Evolutionary conservation across 2,888 invertebrate genomes (phyloP).

Genomic region (Sclerodermus sp.): DNA sequence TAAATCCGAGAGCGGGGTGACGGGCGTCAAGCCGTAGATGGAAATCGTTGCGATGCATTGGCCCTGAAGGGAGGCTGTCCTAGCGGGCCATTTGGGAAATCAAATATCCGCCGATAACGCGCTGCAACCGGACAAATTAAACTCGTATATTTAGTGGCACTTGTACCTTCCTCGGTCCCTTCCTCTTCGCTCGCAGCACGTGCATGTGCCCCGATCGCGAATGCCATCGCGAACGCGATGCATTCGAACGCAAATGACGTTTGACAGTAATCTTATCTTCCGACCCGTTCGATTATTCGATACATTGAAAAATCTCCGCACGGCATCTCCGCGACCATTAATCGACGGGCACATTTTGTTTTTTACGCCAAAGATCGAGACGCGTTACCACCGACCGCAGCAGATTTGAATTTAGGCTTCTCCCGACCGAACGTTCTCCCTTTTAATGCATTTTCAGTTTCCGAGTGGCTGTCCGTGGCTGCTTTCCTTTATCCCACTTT

Average conservation of each 20-base stretch:
- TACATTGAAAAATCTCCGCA: background rate
- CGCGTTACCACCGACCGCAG: no score
- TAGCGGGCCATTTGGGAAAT: conserved; percentile 34
- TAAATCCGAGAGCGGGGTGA: conserved; percentile 35
- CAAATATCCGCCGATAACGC: conserved; percentile 35
- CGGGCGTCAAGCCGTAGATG: conserved; percentile 13
- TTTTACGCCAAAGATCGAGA: no score
- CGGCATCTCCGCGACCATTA: no score
- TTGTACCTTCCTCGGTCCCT: conserved; percentile 17
- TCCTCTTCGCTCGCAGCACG: background rate
- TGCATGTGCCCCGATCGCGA: conserved; percentile 24
- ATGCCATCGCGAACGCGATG: background rate
- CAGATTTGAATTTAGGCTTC: no score
- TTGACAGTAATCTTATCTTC: no score
- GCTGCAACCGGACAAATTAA: conserved; percentile 34
- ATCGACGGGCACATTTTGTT: no score
- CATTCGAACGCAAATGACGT: no score
- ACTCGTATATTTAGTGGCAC: conserved; percentile 34
- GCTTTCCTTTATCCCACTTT: no score
- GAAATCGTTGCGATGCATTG: conserved; percentile 8
- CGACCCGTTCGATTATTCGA: background rate
- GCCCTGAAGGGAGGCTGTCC: conserved; percentile 3
- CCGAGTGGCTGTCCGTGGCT: no score
- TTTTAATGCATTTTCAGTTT: no score
- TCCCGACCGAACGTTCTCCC: no score